Conservation (phyloP, 2,888 invertebrate genomes). For the Ctenicera cuprea region DNA sequence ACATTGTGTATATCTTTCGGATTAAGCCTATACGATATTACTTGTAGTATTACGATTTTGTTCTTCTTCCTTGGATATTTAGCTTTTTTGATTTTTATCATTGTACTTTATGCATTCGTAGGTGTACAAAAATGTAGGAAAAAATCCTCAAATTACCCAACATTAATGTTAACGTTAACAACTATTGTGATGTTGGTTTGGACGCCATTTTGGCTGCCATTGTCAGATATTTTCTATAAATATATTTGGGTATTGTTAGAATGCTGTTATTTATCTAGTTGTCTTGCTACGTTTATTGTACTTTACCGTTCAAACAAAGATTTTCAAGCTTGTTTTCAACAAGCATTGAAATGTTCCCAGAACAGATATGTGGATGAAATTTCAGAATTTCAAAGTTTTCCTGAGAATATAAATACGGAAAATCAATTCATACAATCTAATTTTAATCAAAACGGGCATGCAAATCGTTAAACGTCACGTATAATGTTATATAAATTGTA, state of each 20-base stretch:
- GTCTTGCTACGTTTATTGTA: background rate
- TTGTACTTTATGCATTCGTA: background rate
- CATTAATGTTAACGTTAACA: background rate
- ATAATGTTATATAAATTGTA: no score
- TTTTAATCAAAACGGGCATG: background rate
- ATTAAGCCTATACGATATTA: no score
- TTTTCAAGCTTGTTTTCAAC: slow-evolving; percentile 21
- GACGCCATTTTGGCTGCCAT: background rate
- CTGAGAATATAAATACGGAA: background rate
- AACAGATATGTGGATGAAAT: slow-evolving; percentile 2
- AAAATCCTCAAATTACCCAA: background rate
- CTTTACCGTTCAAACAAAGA: slow-evolving; percentile 17
- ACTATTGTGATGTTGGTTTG: background rate
- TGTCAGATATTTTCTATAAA: background rate
- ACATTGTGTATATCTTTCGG: background rate
- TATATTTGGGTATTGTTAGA: background rate
- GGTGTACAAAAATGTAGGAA: background rate
- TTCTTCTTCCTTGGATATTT: background rate
- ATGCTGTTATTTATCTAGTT: background rate
- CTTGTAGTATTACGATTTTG: no score
- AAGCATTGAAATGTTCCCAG: slow-evolving; percentile 10
- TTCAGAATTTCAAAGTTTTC: background rate
- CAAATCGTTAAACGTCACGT: no score
- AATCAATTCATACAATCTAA: background rate
- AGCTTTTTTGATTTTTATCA: background rate